phyloP scores from a whole-genome alignment of 2,888 invertebrate genomes.

The Nomada lathburiana region DNA sequence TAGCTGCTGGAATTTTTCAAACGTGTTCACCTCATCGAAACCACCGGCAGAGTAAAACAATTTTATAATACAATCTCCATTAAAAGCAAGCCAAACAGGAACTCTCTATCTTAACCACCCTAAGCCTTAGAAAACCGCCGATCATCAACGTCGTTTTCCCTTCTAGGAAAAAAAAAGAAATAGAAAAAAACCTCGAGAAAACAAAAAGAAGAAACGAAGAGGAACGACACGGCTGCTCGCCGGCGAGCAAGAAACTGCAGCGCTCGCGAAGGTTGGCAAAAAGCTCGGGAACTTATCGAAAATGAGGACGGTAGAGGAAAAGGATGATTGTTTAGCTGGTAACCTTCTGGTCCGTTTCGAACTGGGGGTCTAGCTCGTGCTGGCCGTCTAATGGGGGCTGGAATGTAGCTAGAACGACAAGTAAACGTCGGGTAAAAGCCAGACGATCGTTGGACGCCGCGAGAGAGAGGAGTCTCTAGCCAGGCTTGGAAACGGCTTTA shows the following conservation, averaged over 20 bases:
- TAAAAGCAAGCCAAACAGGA: not conserved
- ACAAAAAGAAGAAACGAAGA: not conserved
- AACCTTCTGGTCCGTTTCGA: slow-evolving; percentile 10
- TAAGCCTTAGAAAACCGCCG: slow-evolving; percentile 4
- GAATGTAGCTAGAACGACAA: slow-evolving; percentile 74
- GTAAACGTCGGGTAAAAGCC: slow-evolving; percentile 77
- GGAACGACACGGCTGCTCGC: slow-evolving; percentile 13
- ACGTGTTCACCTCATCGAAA: not conserved
- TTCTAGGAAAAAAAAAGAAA: not conserved
- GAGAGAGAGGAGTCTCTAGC: slow-evolving; percentile 38
- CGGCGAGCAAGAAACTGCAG: slow-evolving; percentile 4
- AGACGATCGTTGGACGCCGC: slow-evolving; percentile 49
- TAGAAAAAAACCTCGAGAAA: not conserved
- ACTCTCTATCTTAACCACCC: not conserved
- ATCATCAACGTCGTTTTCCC: slow-evolving; percentile 12
- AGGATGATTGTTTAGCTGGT: slow-evolving; percentile 67
- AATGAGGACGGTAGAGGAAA: slow-evolving; percentile 48
- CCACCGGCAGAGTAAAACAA: too few species aligned
- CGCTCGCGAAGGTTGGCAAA: slow-evolving; percentile 48
- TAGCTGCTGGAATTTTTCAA: too few species aligned
- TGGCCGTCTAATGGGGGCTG: slow-evolving; percentile 76
- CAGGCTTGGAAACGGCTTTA: slow-evolving; percentile 67
- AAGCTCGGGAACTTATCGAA: slow-evolving; percentile 60
- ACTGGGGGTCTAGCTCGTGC: slow-evolving; percentile 44
- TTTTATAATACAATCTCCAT: too few species aligned